A percentile compares a stretch with the other conserved stretches of the same genome.
Conservation (phyloP, 2,113 vertebrate genomes). For the Monopterus albus region DNA sequence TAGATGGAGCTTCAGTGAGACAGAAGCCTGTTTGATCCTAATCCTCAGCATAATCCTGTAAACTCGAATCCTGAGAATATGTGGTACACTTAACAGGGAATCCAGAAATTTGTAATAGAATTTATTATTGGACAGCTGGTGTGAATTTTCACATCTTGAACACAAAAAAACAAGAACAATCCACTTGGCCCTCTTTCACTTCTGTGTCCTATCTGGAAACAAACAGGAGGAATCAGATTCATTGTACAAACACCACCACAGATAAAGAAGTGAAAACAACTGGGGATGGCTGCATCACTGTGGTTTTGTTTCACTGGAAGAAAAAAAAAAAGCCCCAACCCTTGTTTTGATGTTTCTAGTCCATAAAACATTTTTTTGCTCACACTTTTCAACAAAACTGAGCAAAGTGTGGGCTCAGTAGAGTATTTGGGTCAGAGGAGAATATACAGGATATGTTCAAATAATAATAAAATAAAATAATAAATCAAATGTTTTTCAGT, state of each 20-base stretch:
- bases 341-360: background rate
- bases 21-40: slow-evolving; percentile 58
- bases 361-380: slow-evolving; percentile 10
- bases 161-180: slow-evolving; percentile 2
- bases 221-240: background rate
- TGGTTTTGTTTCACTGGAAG: background rate
- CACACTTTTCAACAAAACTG: background rate
- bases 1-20: slow-evolving; percentile 23
- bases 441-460: no score
- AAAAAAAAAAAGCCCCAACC: no score
- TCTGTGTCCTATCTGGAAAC: slow-evolving; percentile 30
- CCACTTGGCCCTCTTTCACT: slow-evolving; percentile 27
- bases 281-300: background rate
- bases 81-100: background rate
- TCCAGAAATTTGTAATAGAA: no score
- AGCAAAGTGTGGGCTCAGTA: background rate
- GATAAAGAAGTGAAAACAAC: slow-evolving; percentile 28
- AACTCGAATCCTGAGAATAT: slow-evolving; percentile 38
- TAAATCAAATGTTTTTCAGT: background rate
- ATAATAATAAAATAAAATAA: background rate
- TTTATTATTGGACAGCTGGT: no score
- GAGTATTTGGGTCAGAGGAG: no score
- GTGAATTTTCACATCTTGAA: slow-evolving; percentile 25
- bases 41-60: slow-evolving; percentile 53
- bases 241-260: background rate